Evolutionary conservation across 2,113 vertebrate species (phyloP).

Genomic region (Pontoporia blainvillei): DNA sequence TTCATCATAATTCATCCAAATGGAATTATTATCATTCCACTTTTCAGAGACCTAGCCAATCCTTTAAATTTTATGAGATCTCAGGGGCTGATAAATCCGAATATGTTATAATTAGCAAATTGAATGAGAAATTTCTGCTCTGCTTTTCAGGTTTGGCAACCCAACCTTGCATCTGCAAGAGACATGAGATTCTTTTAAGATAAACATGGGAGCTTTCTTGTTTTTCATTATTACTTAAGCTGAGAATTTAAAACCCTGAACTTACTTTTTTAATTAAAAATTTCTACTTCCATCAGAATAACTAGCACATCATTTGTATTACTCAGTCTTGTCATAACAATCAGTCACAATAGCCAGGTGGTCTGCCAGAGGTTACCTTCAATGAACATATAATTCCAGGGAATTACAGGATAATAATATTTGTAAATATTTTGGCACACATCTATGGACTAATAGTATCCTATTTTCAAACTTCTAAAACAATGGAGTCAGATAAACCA

Average conservation of each 20-base stretch:
- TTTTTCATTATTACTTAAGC: background rate
- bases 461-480: background rate
- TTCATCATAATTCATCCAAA: background rate
- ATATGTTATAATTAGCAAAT: background rate
- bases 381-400: background rate
- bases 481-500: background rate
- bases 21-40: background rate
- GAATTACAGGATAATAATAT: background rate
- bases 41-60: background rate
- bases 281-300: background rate
- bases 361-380: background rate
- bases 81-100: background rate
- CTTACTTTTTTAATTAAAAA: background rate
- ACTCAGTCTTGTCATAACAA: background rate
- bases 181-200: background rate
- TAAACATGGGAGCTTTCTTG: background rate
- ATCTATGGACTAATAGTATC: background rate
- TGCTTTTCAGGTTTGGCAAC: background rate
- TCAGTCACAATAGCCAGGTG: background rate
- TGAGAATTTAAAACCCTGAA: background rate
- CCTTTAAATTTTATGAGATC: background rate
- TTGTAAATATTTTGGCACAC: background rate
- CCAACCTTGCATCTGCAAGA: background rate
- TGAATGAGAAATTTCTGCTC: background rate
- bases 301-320: background rate